phyloP scores from a whole-genome alignment of 2,888 invertebrate genomes.

The Pandemis cinnamomeana region DNA sequence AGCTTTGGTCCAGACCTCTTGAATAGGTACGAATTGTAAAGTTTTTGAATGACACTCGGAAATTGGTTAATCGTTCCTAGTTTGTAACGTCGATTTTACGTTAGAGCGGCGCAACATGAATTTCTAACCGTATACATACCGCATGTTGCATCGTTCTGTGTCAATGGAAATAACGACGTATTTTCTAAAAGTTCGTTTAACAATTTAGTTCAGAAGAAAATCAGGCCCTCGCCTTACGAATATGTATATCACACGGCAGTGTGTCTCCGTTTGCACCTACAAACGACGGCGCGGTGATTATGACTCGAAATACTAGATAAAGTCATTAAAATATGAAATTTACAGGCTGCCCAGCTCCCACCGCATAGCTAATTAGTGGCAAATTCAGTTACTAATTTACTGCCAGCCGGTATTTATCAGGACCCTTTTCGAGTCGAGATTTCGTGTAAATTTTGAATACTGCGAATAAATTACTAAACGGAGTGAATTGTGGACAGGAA shows the following conservation, averaged over 20 bases:
- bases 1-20: no score
- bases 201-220: neutral
- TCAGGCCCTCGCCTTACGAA: neutral
- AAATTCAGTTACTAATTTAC: constrained; percentile 35
- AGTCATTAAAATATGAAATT: constrained; percentile 75
- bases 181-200: no score
- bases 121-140: no score
- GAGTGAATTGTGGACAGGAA: constrained; percentile 37
- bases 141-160: no score
- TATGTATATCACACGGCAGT: constrained; percentile 44
- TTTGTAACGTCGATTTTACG: no score
- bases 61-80: no score
- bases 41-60: no score
- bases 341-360: constrained; percentile 51
- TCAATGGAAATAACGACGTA: no score
- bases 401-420: constrained; percentile 1
- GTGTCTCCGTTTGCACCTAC: constrained; percentile 47
- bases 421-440: neutral
- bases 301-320: constrained; percentile 60
- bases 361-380: constrained; percentile 40
- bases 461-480: constrained; percentile 14
- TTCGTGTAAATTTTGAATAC: constrained; percentile 10
- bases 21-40: no score
- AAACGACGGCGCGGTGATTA: constrained; percentile 61
- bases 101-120: no score